Base-by-base conservation (phyloP, 2,888 invertebrate genomes). In the Heliconius cydno region DNA sequence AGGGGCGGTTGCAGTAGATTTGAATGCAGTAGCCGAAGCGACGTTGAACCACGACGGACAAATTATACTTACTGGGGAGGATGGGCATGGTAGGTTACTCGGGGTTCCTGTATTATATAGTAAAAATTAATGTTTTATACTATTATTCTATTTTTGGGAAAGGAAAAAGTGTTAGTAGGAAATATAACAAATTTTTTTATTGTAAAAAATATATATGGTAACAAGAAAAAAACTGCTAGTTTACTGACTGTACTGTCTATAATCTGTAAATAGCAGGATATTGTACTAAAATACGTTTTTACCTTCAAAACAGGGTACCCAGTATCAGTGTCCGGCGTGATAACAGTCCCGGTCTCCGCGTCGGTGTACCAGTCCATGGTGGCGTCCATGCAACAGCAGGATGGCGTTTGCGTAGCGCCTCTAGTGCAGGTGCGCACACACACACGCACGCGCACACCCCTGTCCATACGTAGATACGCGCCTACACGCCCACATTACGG, bases 291-390 rank as follows among this genome's bases (percentile, higher is more conserved):
- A 7, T 52, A 7, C 46, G 3, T 7, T 25, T n/a, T 63, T 63
- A 25, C 25, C 12, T 63, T 25, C 5, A 12, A 60, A 60, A 30
- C 95, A 97, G 97, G 96, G 34, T 97, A 97, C 95, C 97, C 97
- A 76, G 97, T 98, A 86, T 97, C 97, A 85, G 98, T 98, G 87
- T 97, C 98, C 87, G 98, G 98, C 82, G 98, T 99, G 95, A 98
- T 99, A 90, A 98, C 99, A 78, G 98, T 99, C 86, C 99, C 99
- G 79, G 98, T 99, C 83, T 98, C 98, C 68, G 98, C 98, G 80
- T 98, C 98, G 82, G 98, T 99, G 97, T 99, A 99, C 95, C 99
- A 99, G 95, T 98, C 98, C 81, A 98, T 99, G 96, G 98, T 98
- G 89, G 98, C 98, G 79, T 98, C 98, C 91, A 98, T 98, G 91